These are phyloP conservation scores for Brachionus paranguensis DNA, from an alignment of 1,140 invertebrate genomes.

Conservation along the genomic window DNA sequence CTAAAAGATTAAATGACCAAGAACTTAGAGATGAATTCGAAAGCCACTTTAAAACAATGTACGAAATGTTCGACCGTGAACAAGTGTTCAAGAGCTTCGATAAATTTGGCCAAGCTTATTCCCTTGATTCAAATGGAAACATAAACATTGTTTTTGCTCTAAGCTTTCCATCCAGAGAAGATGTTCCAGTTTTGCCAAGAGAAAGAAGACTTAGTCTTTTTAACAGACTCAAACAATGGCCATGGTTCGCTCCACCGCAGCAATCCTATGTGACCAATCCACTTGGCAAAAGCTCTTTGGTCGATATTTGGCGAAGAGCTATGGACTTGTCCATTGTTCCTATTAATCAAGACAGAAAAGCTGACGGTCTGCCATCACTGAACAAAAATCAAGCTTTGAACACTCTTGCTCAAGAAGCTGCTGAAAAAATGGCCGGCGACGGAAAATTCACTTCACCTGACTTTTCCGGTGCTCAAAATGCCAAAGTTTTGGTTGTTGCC, in stretches of 20 bases:
- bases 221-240: slow-evolving; percentile 23
- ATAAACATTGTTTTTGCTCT: background rate
- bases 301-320: background rate
- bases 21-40: background rate
- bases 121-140: background rate
- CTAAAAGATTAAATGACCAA: slow-evolving; percentile 6
- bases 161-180: background rate
- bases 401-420: background rate
- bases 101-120: background rate
- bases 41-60: slow-evolving; percentile 7
- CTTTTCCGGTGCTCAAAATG: background rate
- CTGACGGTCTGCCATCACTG: background rate
- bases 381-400: background rate
- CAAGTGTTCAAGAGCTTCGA: background rate
- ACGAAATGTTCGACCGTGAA: background rate
- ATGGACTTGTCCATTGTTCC: background rate
- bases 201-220: background rate
- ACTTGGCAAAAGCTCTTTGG: background rate
- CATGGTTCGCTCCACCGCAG: slow-evolving; percentile 1
- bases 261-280: background rate
- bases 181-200: background rate
- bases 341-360: background rate
- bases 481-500: background rate
- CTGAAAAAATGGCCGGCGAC: background rate
- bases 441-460: background rate